Base-by-base conservation (phyloP, 2,113 vertebrate species). In the Panthera leo region DNA sequence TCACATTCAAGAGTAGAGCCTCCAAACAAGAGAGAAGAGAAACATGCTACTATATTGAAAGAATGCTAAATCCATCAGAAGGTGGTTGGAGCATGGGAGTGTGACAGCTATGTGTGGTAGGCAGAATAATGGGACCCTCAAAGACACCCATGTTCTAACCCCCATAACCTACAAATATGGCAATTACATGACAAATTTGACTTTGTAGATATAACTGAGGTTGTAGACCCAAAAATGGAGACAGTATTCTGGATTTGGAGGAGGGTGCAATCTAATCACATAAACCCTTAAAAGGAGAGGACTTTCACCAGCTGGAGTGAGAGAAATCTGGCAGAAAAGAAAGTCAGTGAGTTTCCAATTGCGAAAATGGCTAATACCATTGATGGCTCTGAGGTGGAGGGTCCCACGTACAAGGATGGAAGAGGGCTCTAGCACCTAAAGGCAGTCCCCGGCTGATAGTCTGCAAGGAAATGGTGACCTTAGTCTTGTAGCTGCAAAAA, bases 271-370 rank as follows among this genome's bases (percentile, higher is more conserved):
- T 75, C 39, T 82, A 53, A 86, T 92, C 70, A 23, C 15, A 36
- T 13, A 42, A 93, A 10, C 34, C 19, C 7, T 61, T 93, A 45
- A 70, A 51, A 80, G 36, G 65, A 25, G 1, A 71, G 29, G 27
- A 58, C 42, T 39, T 68, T 75, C 27, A n/a, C 34, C 36, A 79
- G 29, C 7, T 71, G 15, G 36, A 65, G 3, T 25, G 12, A 58
- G 48, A 51, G 53, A 48, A 6, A 31, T 13, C 2, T 0, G 21
- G 25, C 36, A 67, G 36, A 73, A 88, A 61, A 91, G 39, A 16
- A 67, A 63, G 21, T 10, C 7, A 2, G 5, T 3, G 23, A 13
- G 10, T 63, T 9, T 70, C 23, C 4, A 16, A 25, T 0, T 0
- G 5, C 36, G 61, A 45, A 25, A 55, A 53, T 1, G 12, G 15